These are phyloP conservation scores for Spatula versicolor DNA, from an alignment of 2,797 vertebrate genomes.

Conservation along the genomic window DNA sequence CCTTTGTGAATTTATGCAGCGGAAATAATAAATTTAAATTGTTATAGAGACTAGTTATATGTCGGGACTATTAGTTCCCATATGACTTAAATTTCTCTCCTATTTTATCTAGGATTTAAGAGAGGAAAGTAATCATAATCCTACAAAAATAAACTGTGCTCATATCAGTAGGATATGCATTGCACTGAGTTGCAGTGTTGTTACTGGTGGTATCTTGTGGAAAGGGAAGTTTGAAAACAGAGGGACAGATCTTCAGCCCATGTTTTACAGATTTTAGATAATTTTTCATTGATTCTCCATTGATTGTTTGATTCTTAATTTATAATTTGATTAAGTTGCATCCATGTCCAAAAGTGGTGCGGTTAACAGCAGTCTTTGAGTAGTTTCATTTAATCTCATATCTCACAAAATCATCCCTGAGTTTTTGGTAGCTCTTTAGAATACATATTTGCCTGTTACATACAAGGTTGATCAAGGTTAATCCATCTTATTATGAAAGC, in stretches of 20 bases:
- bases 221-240: background rate
- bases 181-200: background rate
- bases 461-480: background rate
- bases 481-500: background rate
- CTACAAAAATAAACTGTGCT: background rate
- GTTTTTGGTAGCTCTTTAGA: background rate
- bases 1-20: background rate
- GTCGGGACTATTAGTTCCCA: background rate
- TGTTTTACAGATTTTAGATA: background rate
- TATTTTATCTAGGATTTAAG: background rate
- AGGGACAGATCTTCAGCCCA: background rate
- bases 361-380: background rate
- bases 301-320: background rate
- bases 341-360: background rate
- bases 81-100: background rate
- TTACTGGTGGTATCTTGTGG: background rate
- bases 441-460: background rate
- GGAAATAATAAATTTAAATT: background rate
- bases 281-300: background rate
- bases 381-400: background rate
- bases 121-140: background rate
- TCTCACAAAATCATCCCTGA: background rate
- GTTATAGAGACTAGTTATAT: background rate
- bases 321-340: background rate
- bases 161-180: background rate